phyloP scores from a whole-genome alignment of 1,140 invertebrate genomes.

The Drosophila sproati region DNA sequence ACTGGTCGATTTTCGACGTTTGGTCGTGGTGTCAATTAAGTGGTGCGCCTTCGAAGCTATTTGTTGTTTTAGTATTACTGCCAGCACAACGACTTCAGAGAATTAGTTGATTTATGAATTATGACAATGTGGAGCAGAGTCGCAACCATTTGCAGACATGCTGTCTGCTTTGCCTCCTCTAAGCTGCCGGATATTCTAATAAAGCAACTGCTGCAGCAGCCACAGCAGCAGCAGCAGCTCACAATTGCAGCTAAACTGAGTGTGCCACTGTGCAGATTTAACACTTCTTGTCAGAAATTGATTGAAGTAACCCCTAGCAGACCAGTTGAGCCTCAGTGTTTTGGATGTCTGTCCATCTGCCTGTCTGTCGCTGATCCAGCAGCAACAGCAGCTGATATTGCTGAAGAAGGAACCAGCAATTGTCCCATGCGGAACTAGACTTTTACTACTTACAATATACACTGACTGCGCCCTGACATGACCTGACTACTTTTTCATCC shows the following conservation, averaged over 20 bases:
- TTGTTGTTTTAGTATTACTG: constrained; percentile 53
- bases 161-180: constrained; percentile 51
- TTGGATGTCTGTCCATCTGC: constrained; percentile 11
- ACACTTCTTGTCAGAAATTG: constrained; percentile 84
- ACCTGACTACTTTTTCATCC: background rate
- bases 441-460: constrained; percentile 18
- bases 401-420: constrained; percentile 74
- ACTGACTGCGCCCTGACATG: background rate
- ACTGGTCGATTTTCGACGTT: constrained; percentile 37
- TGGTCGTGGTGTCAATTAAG: constrained; percentile 23
- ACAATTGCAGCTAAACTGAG: constrained; percentile 58
- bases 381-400: constrained; percentile 16
- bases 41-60: constrained; percentile 52
- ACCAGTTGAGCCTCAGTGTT: constrained; percentile 54
- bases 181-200: constrained; percentile 84
- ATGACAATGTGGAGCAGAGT: constrained; percentile 72
- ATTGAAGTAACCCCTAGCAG: constrained; percentile 81
- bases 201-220: constrained; percentile 51
- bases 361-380: background rate
- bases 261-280: constrained; percentile 73
- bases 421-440: constrained; percentile 78
- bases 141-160: constrained; percentile 46
- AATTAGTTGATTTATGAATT: constrained; percentile 84
- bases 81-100: constrained; percentile 61
- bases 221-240: constrained; percentile 9